Conservation (phyloP, 2,797 vertebrate species). For the Eremophila alpestris region DNA sequence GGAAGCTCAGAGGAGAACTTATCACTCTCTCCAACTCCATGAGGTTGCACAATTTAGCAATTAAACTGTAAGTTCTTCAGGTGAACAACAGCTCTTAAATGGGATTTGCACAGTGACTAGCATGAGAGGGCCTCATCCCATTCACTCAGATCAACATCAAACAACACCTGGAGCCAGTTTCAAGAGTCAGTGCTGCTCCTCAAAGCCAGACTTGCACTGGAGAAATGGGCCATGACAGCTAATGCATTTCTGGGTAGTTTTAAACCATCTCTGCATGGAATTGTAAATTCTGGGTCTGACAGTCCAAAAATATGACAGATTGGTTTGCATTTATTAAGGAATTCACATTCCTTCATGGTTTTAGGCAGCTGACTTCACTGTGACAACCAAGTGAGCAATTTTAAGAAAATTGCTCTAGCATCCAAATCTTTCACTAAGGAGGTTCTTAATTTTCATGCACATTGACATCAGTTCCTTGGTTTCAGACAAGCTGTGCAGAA, state of each 20-base stretch:
- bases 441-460: not conserved
- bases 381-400: not conserved
- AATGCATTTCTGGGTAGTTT: constrained; percentile 16
- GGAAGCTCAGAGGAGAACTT: not conserved
- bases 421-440: not conserved
- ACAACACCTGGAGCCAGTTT: not conserved
- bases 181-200: not conserved
- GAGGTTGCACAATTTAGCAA: not conserved
- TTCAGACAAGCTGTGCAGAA: not conserved
- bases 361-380: not conserved
- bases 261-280: constrained; percentile 23
- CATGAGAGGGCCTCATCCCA: not conserved
- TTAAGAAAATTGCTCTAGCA: not conserved
- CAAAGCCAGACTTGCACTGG: not conserved
- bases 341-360: not conserved
- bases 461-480: not conserved
- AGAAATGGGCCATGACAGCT: constrained; percentile 25
- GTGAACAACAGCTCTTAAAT: not conserved
- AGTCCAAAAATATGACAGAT: constrained; percentile 41
- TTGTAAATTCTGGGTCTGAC: constrained; percentile 14
- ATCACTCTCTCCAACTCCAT: not conserved
- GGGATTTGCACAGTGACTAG: not conserved
- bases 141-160: not conserved
- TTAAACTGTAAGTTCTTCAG: not conserved
- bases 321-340: not conserved